A percentile compares a stretch with the other conserved stretches of the same genome.
These are phyloP conservation scores for Microdon myrmicae DNA, from an alignment of 2,888 invertebrate genomes.

Conservation along the genomic window DNA sequence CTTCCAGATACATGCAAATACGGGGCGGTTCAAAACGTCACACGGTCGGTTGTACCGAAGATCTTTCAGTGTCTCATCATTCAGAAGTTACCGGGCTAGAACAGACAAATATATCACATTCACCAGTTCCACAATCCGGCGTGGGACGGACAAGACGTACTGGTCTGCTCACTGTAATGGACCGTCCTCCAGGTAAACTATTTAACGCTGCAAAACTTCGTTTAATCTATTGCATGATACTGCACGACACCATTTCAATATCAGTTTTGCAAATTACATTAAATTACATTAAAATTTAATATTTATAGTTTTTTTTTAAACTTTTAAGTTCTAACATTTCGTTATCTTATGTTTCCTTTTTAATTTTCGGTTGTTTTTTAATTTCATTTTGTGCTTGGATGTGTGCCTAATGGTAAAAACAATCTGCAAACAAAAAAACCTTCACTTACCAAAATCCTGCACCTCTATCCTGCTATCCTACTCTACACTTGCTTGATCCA, in stretches of 20 bases:
- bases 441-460: constrained; percentile 21
- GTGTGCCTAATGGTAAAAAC: constrained; percentile 56
- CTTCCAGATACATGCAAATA: constrained; percentile 77
- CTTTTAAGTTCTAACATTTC: constrained; percentile 46
- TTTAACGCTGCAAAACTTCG: no score
- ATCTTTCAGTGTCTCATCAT: constrained; percentile 66
- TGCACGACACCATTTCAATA: not conserved
- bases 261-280: constrained; percentile 4
- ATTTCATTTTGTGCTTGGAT: constrained; percentile 56
- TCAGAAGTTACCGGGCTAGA: constrained; percentile 54
- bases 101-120: constrained; percentile 61
- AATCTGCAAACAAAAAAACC: constrained; percentile 34
- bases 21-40: constrained; percentile 81
- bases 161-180: constrained; percentile 86
- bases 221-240: not conserved
- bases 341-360: constrained; percentile 51
- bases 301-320: constrained; percentile 53
- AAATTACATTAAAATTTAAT: no score
- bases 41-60: constrained; percentile 81
- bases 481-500: no score
- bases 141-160: constrained; percentile 79
- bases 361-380: constrained; percentile 52
- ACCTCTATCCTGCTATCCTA: constrained; percentile 13
- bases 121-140: constrained; percentile 58
- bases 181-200: constrained; percentile 82